A percentile compares a stretch with the other conserved stretches of the same genome.
These are phyloP conservation scores for Trematocara nigrifrons DNA, from an alignment of 2,113 vertebrate species.

Conservation along the genomic window DNA sequence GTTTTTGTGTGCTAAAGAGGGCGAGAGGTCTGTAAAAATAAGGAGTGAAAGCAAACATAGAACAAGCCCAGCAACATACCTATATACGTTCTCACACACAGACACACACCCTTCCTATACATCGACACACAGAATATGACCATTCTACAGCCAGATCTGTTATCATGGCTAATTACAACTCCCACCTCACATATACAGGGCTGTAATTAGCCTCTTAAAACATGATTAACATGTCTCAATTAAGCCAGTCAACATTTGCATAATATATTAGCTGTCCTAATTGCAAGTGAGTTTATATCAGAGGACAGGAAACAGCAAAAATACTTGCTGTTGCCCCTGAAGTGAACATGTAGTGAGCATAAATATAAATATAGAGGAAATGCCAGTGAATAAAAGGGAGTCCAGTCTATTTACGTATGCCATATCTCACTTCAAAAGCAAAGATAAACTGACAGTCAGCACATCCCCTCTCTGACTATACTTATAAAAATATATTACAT, in stretches of 20 bases:
- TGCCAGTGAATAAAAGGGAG: constrained; percentile 16
- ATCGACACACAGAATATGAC: constrained; percentile 53
- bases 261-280: constrained; percentile 98
- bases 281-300: constrained; percentile 82
- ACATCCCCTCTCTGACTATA: background rate
- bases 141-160: constrained; percentile 80
- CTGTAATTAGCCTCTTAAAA: constrained; percentile 99
- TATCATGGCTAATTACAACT: constrained; percentile 99
- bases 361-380: constrained; percentile 23
- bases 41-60: background rate
- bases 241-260: constrained; percentile 98
- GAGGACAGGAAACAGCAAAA: constrained; percentile 83
- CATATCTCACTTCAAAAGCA: constrained; percentile 41
- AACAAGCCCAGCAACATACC: background rate
- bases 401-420: constrained; percentile 26
- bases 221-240: constrained; percentile 99
- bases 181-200: constrained; percentile 98
- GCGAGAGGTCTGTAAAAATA: background rate
- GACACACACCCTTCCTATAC: constrained; percentile 7
- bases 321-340: constrained; percentile 54
- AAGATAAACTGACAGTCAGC: constrained; percentile 21
- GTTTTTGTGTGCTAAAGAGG: background rate
- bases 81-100: background rate
- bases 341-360: constrained; percentile 18
- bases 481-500: constrained; percentile 24